Percentiles rank a stretch among this genome's conserved stretches.
These are phyloP conservation scores for Drosophila setifemur DNA, from an alignment of 1,140 invertebrate species.

Conservation along the genomic window DNA sequence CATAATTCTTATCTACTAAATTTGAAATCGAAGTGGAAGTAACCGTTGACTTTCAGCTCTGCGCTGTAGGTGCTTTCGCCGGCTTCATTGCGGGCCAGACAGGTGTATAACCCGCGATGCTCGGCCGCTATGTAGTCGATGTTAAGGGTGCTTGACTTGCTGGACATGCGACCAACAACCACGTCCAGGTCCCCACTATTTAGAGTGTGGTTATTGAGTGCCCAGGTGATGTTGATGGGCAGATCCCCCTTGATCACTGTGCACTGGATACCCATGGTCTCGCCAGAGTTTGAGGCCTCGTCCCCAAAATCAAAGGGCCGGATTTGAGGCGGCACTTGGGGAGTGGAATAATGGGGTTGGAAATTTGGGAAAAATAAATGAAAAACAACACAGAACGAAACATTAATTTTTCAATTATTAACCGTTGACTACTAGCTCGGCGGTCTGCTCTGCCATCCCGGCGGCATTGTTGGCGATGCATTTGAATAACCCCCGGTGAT, in stretches of 20 bases:
- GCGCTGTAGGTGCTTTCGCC: slow-evolving; percentile 83
- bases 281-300: slow-evolving; percentile 88
- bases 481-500: slow-evolving; percentile 89
- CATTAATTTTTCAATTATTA: slow-evolving; percentile 55
- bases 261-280: slow-evolving; percentile 88
- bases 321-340: slow-evolving; percentile 86
- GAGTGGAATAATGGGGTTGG: neutral
- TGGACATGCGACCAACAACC: slow-evolving; percentile 82
- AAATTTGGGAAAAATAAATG: slow-evolving; percentile 16
- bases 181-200: slow-evolving; percentile 72
- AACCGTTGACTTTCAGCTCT: slow-evolving; percentile 78
- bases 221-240: slow-evolving; percentile 91
- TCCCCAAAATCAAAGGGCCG: slow-evolving; percentile 88
- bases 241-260: slow-evolving; percentile 92
- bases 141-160: slow-evolving; percentile 76
- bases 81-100: slow-evolving; percentile 88
- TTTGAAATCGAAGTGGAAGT: neutral
- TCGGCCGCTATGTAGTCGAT: slow-evolving; percentile 83
- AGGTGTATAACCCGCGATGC: slow-evolving; percentile 91
- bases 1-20: slow-evolving; percentile 1
- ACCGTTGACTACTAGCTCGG: slow-evolving; percentile 87
- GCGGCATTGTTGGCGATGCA: slow-evolving; percentile 87
- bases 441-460: slow-evolving; percentile 85
- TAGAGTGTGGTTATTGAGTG: slow-evolving; percentile 75
- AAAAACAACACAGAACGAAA: slow-evolving; percentile 6